These are phyloP conservation scores for Dicentrarchus labrax DNA, from an alignment of 2,113 vertebrate genomes.

Conservation along the genomic window DNA sequence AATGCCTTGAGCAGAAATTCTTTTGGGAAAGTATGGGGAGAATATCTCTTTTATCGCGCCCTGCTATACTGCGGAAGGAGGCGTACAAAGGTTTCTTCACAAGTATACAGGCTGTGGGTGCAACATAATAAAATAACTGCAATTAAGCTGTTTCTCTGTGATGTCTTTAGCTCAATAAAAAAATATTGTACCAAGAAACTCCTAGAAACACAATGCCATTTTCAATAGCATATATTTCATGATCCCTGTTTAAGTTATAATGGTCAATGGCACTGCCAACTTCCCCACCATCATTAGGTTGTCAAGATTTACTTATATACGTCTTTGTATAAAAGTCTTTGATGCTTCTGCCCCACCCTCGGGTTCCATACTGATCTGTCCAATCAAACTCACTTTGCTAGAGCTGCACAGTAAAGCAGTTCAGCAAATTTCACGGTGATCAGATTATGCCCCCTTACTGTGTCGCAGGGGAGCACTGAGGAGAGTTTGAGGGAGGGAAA, in stretches of 20 bases:
- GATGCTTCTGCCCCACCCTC: not conserved
- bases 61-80: not conserved
- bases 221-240: not conserved
- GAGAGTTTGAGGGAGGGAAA: constrained; percentile 17
- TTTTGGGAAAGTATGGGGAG: not conserved
- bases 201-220: not conserved
- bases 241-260: not conserved
- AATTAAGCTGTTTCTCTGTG: not conserved
- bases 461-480: not conserved
- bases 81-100: not conserved
- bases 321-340: not conserved
- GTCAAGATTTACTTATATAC: not conserved
- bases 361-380: not conserved
- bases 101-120: not conserved
- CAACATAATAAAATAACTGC: not conserved
- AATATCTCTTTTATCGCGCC: constrained; percentile 28
- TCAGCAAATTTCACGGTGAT: constrained; percentile 14
- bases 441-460: constrained; percentile 15
- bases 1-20: constrained; percentile 23
- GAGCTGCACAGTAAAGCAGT: constrained; percentile 8
- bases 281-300: not conserved
- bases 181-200: not conserved
- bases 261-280: not conserved
- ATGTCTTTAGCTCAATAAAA: not conserved
- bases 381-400: constrained; percentile 17